These are phyloP conservation scores for Spondyliosoma cantharus DNA, from an alignment of 2,797 vertebrate genomes.

Conservation along the genomic window DNA sequence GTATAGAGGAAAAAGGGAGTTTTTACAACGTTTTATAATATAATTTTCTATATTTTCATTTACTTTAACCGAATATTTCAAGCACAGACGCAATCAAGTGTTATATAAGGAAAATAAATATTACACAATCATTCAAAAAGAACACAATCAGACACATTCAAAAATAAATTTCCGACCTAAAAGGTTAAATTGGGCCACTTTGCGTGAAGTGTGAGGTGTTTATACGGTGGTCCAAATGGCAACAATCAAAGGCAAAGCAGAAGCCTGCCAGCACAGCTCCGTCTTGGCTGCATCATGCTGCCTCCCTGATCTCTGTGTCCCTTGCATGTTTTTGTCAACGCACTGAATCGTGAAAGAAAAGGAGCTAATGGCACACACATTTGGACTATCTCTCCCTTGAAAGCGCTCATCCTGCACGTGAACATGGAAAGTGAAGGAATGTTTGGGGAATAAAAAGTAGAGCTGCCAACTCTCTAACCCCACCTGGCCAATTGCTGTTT, in stretches of 20 bases:
- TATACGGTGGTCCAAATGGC: background rate
- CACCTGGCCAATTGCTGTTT: background rate
- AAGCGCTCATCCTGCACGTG: background rate
- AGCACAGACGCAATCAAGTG: background rate
- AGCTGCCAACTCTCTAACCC: background rate
- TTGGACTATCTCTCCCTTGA: background rate
- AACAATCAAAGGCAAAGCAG: too few species aligned
- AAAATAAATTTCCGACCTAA: background rate
- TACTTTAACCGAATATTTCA: background rate
- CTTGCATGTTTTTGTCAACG: background rate
- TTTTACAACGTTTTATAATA: conserved; percentile 17
- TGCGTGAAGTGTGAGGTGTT: background rate
- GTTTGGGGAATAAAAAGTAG: background rate
- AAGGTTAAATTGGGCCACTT: background rate
- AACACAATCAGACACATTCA: background rate
- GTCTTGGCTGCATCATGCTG: background rate
- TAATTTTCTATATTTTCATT: background rate
- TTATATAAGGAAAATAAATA: background rate
- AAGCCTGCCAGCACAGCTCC: background rate
- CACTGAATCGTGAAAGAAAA: background rate
- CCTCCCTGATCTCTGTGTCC: background rate
- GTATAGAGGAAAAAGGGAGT: background rate
- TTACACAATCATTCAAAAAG: background rate
- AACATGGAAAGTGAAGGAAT: background rate
- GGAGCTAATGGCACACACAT: background rate